Evolutionary conservation across 1,140 invertebrate genomes (phyloP), one percentile per base, ranked within the genome.

Genomic region (Sweltsa coloradensis): DNA sequence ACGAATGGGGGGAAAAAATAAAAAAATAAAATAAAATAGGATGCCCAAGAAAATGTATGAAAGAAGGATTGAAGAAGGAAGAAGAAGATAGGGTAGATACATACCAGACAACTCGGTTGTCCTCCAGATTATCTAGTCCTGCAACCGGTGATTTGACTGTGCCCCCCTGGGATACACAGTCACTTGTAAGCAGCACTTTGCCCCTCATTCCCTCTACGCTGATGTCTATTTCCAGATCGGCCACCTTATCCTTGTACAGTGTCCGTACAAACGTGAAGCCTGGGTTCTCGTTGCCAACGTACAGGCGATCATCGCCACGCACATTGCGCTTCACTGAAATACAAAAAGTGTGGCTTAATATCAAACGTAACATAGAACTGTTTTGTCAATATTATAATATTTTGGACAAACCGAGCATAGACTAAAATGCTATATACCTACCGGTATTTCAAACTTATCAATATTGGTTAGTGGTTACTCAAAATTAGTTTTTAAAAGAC

Each of bases 141-240:
- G 13, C 24, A 7, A 40, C 9, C 19, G 25, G 5, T 45, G 7
- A 7, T 24, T 50, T 27, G n/a, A 61, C 69, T 70, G 57, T 81
- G 78, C 74, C 82, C 41, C 78, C 79, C 42, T 73, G 63, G 3
- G 58, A 59, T 11, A 87, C 73, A 56, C 72, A 74, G 49, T 87
- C 76, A 2, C 78, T 73, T 1, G 85, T 73, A n/a, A 79, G 57
- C 41, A 85, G 63, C 36, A 89, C 74, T 9, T 71, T 76, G 1
- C 88, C 87, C 41, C 76, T 66, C 70, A 90, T 81, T 1, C 85
- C 83, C 47, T 86, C 73, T 50, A 80, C 70, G 13, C 64, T 65
- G 37, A 77, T 62, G 21, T 73, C 60, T 29, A 67, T 68, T 54
- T 76, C 74, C 5, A 56, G 56, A 43, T 74, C 65, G 1, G 58